Base-by-base conservation (phyloP, 1,140 invertebrate species). In the Metopolophium dirhodum region DNA sequence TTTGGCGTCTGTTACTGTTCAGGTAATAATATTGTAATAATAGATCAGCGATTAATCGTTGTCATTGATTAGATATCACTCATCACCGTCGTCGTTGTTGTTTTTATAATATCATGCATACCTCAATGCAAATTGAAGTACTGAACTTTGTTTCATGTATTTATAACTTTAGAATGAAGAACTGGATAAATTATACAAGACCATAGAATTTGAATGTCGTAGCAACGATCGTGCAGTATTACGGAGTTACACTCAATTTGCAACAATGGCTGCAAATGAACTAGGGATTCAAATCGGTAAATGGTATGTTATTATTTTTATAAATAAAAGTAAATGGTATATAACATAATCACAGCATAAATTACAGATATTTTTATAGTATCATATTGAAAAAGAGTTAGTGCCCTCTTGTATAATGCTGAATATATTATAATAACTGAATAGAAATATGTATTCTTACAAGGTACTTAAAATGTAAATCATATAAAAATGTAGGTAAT, bases 181-280 rank as follows among this genome's bases (percentile, higher is more conserved):
- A 95, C 94, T 95, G 11, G 98, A 99, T 95, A 97, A 97, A 95
- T 95, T 99, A 23, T 98, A 97, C 94, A 98, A 97, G 95, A 96
- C 96, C 94, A 95, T 99, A n/a, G 97, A 98, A 95, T 95, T 99
- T 94, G 98, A 99, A 96, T 96, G 99, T 77, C 96, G 97, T 95
- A 97, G 97, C 61, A 97, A 99, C 95, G 98, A 99, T 95, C 96
- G 96, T 35, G 97, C 97, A 11, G 98, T 99, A 11, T 95, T 99
- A 8, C 96, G 97, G 90, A 99, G 98, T 96, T 99, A 99, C 95
- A 96, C 97, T 91, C 97, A 96, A 96, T 99, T 99, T 96, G 96
- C 97, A n/a, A 96, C 96, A 23, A 96, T 96, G 90, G 97, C 98
- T 83, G 98, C 98, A 2, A 96, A 96, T 93, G 96, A 99, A 95